Conservation (phyloP, 2,113 vertebrate genomes). For the Pomatorhinus ruficollis region DNA sequence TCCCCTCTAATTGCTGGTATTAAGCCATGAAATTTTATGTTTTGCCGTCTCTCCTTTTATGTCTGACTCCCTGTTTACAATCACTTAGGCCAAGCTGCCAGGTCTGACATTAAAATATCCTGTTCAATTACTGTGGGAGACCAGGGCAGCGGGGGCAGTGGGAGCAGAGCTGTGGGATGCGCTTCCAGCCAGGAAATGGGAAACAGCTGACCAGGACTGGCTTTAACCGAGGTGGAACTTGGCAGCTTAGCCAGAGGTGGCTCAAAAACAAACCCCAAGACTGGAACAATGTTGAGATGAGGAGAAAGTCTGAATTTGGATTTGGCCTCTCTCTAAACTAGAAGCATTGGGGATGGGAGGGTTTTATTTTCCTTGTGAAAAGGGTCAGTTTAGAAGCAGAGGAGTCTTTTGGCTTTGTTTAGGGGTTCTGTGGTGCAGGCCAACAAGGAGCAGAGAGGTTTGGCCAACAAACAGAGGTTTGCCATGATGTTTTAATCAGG, state of each 20-base stretch:
- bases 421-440: not conserved
- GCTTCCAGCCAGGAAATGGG: not conserved
- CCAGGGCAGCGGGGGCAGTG: rapidly evolving
- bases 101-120: not conserved
- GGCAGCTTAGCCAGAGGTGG: not conserved
- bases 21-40: not conserved
- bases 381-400: not conserved
- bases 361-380: not conserved
- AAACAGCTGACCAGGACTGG: not conserved
- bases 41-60: not conserved
- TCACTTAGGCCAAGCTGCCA: not conserved
- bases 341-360: not conserved
- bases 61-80: not conserved
- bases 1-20: not conserved
- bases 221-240: not conserved
- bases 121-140: not conserved
- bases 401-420: not conserved
- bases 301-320: not conserved
- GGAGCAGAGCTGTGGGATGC: not conserved
- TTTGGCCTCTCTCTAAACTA: not conserved
- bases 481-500: not conserved
- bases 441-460: not conserved
- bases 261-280: not conserved
- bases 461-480: not conserved
- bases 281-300: not conserved